Percentiles rank a stretch among this genome's conserved stretches.
phyloP scores from a whole-genome alignment of 1,140 invertebrate genomes.

The Trichomalopsis sarcophagae region DNA sequence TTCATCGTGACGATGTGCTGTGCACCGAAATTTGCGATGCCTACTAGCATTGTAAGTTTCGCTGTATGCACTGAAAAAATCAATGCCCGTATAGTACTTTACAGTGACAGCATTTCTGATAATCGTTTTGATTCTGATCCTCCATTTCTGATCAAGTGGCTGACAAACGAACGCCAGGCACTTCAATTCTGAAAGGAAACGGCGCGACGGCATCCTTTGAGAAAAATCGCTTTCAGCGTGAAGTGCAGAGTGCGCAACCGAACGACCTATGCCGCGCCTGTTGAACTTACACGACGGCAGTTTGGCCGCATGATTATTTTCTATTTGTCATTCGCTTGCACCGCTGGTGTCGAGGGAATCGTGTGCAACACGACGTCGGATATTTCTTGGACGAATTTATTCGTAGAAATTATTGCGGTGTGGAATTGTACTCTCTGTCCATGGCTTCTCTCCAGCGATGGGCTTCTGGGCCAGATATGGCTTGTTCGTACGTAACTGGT shows the following conservation, averaged over 20 bases:
- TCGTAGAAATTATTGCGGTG: no score
- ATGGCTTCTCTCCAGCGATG: no score
- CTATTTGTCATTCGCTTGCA: background rate
- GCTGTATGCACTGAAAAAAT: no score
- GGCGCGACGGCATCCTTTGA: slow-evolving; percentile 24
- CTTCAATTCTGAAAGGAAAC: slow-evolving; percentile 41
- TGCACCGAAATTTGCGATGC: no score
- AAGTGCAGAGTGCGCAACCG: background rate
- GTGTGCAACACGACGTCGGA: background rate
- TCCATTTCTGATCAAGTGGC: slow-evolving; percentile 49
- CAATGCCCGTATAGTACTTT: no score
- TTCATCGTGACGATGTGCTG: no score
- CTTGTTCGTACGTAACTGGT: no score
- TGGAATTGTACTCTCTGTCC: no score
- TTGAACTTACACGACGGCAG: background rate
- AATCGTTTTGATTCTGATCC: background rate
- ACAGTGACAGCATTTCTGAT: no score
- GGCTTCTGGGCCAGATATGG: no score
- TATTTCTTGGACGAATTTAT: background rate
- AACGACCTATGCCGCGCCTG: background rate
- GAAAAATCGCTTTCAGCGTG: slow-evolving; percentile 15
- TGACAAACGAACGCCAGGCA: slow-evolving; percentile 56
- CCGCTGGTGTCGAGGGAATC: no score
- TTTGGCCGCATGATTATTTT: background rate
- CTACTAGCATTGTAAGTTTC: no score